Evolutionary conservation across 2,888 invertebrate genomes (phyloP), one percentile per base, ranked within the genome.

Genomic region (Desoria tigrina): DNA sequence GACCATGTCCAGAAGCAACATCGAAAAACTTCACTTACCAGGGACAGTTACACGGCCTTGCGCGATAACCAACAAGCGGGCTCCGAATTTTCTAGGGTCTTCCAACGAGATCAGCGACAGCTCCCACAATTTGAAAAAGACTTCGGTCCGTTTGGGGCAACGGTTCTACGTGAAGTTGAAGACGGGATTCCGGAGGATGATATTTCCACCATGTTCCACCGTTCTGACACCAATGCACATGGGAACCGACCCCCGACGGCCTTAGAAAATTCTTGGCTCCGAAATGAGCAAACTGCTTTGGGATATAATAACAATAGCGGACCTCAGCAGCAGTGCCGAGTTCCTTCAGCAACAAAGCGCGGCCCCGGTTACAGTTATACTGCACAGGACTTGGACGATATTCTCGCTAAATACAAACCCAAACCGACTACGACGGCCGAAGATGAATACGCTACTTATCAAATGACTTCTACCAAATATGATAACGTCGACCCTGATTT

Each of bases 331-430:
- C 61, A 49, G 11, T 49, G 26, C n/a, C 60, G 37, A 18, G 23
- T 39, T 18, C 55, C 59, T 4, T 55, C 60, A 2, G 23, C 49
- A 18, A 59, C 11, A 32, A 32, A 32, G 11, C 45, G 45, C 4
- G 16, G 21, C 16, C 6, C 45, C 4, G 45, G 21, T 45, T 45
- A 32, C 32, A 11, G 32, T 7, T 32, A 32, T 32, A 32, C 32
- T 32, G 32, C 32, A 32, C 32, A 32, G 6, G 68, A 64, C 28
- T 45, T 68, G 23, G 64, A 64, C 23, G 56, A 61, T 23, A 68
- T 68, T 42, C 51, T 68, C 18, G 61, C 63, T 11, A 68, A 68
- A 26, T 68, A 68, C 39, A 57, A 57, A n/a, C 14, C 2, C 14
- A 28, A 32, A 16, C 39, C 56, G 16, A 21, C n/a, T 23, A 16